Conservation (phyloP, 2,113 vertebrate genomes). For the Ovibos moschatus region DNA sequence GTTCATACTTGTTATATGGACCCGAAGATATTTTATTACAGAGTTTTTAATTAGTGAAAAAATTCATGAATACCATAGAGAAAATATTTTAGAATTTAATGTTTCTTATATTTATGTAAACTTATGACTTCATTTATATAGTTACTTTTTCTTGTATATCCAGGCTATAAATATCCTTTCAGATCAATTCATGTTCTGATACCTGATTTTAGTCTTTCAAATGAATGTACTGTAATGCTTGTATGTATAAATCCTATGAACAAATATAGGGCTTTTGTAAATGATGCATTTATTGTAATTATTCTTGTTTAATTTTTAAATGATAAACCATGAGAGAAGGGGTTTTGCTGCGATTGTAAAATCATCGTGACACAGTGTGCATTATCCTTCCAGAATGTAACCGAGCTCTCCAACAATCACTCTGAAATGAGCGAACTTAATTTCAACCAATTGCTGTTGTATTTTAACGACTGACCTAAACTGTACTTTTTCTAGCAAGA, state of each 20-base stretch:
- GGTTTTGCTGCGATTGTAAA: slow-evolving; percentile 80
- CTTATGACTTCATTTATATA: slow-evolving; percentile 85
- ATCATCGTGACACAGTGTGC: slow-evolving; percentile 72
- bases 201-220: slow-evolving; percentile 78
- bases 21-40: slow-evolving; percentile 90
- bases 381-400: slow-evolving; percentile 56
- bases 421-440: slow-evolving; percentile 41
- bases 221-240: slow-evolving; percentile 87
- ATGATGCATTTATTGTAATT: slow-evolving; percentile 86
- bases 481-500: slow-evolving; percentile 64
- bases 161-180: slow-evolving; percentile 76
- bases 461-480: slow-evolving; percentile 53
- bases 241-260: slow-evolving; percentile 81
- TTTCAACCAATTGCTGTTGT: slow-evolving; percentile 34
- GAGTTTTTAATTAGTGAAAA: slow-evolving; percentile 88
- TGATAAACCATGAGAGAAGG: slow-evolving; percentile 77
- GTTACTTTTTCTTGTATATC: slow-evolving; percentile 81
- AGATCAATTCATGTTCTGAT: slow-evolving; percentile 74
- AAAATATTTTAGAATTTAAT: slow-evolving; percentile 91
- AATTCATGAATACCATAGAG: slow-evolving; percentile 87
- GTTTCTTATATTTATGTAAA: slow-evolving; percentile 94
- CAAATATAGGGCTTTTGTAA: slow-evolving; percentile 85
- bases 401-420: slow-evolving; percentile 62
- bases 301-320: slow-evolving; percentile 81
- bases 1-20: slow-evolving; percentile 83